Conservation (phyloP, 1,140 invertebrate species). For the Hirudo medicinalis region DNA sequence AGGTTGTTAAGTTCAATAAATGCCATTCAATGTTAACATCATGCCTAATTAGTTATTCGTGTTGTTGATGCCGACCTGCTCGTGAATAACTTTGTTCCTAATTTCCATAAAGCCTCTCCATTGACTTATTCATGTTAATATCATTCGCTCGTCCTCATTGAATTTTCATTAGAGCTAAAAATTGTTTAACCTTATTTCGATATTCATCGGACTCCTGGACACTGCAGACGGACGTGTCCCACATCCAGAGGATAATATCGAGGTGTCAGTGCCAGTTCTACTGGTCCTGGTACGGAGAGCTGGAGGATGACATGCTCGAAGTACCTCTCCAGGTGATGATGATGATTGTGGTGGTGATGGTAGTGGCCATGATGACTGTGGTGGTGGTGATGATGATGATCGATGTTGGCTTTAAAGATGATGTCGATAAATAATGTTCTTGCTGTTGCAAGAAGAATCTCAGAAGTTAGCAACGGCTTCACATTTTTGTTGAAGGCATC, state of each 20-base stretch:
- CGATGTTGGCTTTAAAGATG: background rate
- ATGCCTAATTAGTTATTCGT: background rate
- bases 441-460: too few species aligned
- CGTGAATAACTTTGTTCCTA: background rate
- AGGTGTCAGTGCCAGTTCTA: constrained; percentile 94
- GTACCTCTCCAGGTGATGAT: constrained; percentile 27
- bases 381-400: background rate
- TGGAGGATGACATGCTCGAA: constrained; percentile 31
- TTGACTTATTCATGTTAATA: too few species aligned
- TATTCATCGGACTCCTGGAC: background rate
- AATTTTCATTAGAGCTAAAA: background rate
- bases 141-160: background rate
- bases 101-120: background rate
- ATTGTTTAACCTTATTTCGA: too few species aligned
- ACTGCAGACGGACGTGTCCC: constrained; percentile 28
- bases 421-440: too few species aligned
- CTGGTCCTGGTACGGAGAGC: constrained; percentile 68
- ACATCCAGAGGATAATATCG: constrained; percentile 88
- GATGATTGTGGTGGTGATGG: background rate
- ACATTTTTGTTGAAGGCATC: too few species aligned
- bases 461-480: too few species aligned
- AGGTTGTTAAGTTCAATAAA: background rate
- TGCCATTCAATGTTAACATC: background rate
- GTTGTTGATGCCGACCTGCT: background rate
- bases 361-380: background rate